Evolutionary conservation across 1,140 invertebrate genomes (phyloP).

Genomic region (Drusus annulatus): DNA sequence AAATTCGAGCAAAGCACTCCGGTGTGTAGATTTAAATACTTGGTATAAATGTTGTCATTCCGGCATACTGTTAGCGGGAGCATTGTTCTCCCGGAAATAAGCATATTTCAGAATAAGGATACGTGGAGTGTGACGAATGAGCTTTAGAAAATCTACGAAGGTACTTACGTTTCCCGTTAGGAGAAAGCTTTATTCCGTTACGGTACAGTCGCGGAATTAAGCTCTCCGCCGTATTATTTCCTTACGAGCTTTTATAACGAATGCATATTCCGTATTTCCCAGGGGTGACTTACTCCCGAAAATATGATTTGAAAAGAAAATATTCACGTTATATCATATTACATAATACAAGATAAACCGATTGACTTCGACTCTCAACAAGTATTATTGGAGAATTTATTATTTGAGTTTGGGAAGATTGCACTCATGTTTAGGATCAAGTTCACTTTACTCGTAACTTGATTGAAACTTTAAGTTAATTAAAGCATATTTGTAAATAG

Average conservation of each 20-base stretch:
- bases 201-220: slow-evolving; percentile 16
- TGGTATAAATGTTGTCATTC: no score
- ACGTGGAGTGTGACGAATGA: slow-evolving; percentile 12
- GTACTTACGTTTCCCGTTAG: neutral
- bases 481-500: no score
- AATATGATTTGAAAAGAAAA: slow-evolving; percentile 8
- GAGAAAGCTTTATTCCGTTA: slow-evolving; percentile 8
- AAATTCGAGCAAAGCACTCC: no score
- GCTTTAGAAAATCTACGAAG: slow-evolving; percentile 2
- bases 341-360: no score
- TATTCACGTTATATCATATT: neutral
- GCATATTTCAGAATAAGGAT: slow-evolving; percentile 1
- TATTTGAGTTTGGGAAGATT: no score
- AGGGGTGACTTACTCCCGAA: slow-evolving; percentile 6
- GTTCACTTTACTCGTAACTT: no score
- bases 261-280: slow-evolving; percentile 18
- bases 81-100: neutral
- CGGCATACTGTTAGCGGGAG: no score
- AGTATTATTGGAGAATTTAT: no score
- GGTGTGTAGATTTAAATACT: no score
- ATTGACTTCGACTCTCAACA: no score
- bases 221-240: neutral
- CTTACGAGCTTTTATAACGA: neutral
- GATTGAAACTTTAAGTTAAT: no score
- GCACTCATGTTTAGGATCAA: no score